Conservation (phyloP, 2,797 vertebrate species). For the Pteropus rufus region DNA sequence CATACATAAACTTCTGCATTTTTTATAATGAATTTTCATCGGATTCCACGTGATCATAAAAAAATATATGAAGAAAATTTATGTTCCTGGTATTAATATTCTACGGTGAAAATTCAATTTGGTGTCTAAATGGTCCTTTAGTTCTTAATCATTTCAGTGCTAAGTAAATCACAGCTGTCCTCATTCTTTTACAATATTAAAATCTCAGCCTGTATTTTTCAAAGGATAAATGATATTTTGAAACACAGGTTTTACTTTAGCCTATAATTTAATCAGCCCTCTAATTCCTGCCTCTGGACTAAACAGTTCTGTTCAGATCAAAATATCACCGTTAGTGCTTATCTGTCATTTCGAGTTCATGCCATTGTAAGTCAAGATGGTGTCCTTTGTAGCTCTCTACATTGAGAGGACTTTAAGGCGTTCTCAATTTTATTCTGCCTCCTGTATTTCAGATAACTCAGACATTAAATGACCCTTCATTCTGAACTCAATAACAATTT, state of each 20-base stretch:
- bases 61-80: neutral
- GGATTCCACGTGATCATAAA: neutral
- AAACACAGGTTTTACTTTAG: slow-evolving; percentile 39
- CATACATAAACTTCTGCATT: neutral
- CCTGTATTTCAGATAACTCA: neutral
- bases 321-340: slow-evolving; percentile 16
- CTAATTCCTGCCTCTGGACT: slow-evolving; percentile 37
- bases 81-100: neutral
- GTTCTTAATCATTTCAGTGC: neutral
- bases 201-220: neutral
- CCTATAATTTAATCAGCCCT: slow-evolving; percentile 50
- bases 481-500: neutral
- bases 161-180: slow-evolving; percentile 7
- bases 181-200: neutral
- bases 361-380: neutral
- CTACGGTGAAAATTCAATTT: neutral
- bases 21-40: neutral
- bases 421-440: slow-evolving; percentile 7
- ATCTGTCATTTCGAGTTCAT: slow-evolving; percentile 55
- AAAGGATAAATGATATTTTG: slow-evolving; percentile 47
- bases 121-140: neutral
- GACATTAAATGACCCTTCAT: neutral
- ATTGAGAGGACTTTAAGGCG: neutral
- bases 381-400: slow-evolving; percentile 9
- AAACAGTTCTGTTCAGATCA: neutral